Evolutionary conservation across 2,113 vertebrate species (phyloP).

Genomic region (Pteropus alecto): DNA sequence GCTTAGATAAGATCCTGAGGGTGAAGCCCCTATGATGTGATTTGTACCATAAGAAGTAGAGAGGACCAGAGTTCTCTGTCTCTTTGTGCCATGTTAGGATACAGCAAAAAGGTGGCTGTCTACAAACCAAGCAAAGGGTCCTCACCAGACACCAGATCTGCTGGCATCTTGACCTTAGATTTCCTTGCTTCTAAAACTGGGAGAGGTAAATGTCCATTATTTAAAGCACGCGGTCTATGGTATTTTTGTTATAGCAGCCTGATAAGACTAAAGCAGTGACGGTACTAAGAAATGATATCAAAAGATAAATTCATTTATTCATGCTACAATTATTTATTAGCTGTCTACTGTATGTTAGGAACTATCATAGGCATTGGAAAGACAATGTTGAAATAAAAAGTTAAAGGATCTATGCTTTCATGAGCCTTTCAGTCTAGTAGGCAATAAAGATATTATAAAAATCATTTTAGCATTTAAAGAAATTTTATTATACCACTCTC

Average conservation of each 20-base stretch:
- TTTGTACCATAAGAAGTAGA: background rate
- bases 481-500: background rate
- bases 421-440: background rate
- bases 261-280: background rate
- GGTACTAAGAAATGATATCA: background rate
- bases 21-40: background rate
- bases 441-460: background rate
- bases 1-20: background rate
- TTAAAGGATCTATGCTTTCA: background rate
- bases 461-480: background rate
- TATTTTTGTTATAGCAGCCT: background rate
- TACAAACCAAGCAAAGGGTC: background rate
- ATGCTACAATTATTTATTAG: background rate
- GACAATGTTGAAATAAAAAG: background rate
- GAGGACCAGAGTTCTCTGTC: background rate
- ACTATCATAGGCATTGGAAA: background rate
- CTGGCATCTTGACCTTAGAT: background rate
- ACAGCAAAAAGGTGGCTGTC: background rate
- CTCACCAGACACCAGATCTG: background rate
- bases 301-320: background rate
- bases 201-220: background rate
- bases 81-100: background rate
- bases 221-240: background rate
- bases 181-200: background rate
- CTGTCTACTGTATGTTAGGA: background rate